phyloP scores from a whole-genome alignment of 2,113 vertebrate species.

The Myrmecobius fasciatus region DNA sequence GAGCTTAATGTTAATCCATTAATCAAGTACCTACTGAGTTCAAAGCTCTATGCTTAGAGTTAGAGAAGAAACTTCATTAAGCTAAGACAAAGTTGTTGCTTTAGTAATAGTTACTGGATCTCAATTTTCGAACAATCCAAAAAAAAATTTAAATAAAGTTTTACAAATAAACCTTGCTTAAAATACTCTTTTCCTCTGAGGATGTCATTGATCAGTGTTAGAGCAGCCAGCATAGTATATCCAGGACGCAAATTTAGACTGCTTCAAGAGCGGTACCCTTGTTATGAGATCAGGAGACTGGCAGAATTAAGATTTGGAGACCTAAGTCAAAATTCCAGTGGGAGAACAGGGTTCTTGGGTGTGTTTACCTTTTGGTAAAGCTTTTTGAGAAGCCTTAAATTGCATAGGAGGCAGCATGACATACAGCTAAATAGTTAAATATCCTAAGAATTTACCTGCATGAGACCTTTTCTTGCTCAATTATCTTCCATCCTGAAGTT shows the following conservation, averaged over 20 bases:
- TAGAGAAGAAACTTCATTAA: too few relatives aligned
- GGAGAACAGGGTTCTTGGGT: neutral
- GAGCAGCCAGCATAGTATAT: neutral
- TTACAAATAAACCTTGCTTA: neutral
- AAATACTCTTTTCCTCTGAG: neutral
- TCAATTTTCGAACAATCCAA: too few relatives aligned
- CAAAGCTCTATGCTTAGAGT: too few relatives aligned
- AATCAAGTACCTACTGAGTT: too few relatives aligned
- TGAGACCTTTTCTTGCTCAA: neutral
- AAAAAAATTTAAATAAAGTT: too few relatives aligned
- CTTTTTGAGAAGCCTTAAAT: neutral
- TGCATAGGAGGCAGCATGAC: neutral
- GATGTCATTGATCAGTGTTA: neutral
- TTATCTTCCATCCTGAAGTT: neutral
- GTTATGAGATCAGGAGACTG: too few relatives aligned
- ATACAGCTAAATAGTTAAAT: neutral
- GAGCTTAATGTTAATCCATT: too few relatives aligned
- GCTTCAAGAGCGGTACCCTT: neutral
- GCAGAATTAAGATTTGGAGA: neutral
- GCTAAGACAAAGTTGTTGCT: too few relatives aligned
- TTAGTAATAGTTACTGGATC: too few relatives aligned
- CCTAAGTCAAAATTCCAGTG: neutral
- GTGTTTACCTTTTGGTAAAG: too few relatives aligned
- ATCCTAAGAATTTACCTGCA: neutral
- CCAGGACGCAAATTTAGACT: neutral